Evolutionary conservation across 1,140 invertebrate genomes (phyloP).

Genomic region (Nasonia longicornis): DNA sequence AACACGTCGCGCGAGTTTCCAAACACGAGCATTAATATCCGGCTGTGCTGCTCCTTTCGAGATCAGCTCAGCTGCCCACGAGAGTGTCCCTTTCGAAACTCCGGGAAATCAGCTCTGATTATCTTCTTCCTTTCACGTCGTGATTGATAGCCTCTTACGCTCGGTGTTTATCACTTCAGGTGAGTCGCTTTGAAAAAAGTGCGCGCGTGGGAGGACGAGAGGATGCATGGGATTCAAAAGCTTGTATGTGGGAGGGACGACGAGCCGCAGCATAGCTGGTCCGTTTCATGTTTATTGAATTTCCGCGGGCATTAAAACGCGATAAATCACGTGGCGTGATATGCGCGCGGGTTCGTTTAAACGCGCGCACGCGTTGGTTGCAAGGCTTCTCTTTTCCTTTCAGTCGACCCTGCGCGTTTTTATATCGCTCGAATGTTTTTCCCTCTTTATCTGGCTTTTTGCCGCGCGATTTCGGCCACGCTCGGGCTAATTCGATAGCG

Average conservation of each 20-base stretch:
- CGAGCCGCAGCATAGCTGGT: not conserved
- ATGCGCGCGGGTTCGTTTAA: not conserved
- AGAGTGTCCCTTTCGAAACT: too few species aligned
- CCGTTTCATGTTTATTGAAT: conserved; percentile 46
- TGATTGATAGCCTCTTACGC: not conserved
- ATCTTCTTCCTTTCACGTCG: not conserved
- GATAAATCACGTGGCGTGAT: conserved; percentile 45
- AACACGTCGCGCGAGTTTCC: too few species aligned
- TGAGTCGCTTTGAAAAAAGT: not conserved
- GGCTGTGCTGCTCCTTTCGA: too few species aligned
- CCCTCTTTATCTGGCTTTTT: conserved; percentile 3
- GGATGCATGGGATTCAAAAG: not conserved
- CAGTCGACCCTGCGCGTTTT: not conserved
- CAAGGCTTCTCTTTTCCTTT: not conserved
- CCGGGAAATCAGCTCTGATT: not conserved
- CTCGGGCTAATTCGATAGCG: not conserved
- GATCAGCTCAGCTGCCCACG: too few species aligned
- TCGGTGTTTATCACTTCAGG: not conserved
- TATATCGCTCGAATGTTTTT: not conserved
- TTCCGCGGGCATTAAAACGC: conserved; percentile 43
- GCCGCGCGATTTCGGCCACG: not conserved
- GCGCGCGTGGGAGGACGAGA: not conserved
- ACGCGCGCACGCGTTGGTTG: too few species aligned
- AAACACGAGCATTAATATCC: not conserved
- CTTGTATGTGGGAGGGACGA: not conserved